A percentile compares a stretch with the other conserved stretches of the same genome.
Conservation (phyloP, 2,113 vertebrate genomes). For the Syrrhaptes paradoxus region DNA sequence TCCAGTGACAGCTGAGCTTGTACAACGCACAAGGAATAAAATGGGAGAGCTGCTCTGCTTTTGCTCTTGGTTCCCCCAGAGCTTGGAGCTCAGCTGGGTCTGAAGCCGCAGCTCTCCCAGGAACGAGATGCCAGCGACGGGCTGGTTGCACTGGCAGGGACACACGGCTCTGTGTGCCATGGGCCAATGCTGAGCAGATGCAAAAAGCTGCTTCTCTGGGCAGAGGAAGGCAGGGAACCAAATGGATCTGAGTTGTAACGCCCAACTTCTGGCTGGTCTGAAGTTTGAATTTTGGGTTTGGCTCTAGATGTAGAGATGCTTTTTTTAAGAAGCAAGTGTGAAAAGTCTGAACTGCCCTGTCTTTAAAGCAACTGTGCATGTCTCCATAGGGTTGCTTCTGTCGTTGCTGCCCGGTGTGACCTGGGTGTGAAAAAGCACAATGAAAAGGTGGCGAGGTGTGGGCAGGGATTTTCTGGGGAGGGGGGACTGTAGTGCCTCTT, state of each 20-base stretch:
- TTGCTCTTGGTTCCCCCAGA: neutral
- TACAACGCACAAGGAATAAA: neutral
- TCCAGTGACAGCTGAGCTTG: neutral
- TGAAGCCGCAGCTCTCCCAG: neutral
- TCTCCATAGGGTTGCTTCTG: neutral
- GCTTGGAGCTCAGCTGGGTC: neutral
- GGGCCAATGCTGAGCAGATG: neutral
- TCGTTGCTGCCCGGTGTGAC: neutral
- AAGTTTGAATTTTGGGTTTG: neutral
- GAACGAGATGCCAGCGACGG: neutral
- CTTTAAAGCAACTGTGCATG: neutral
- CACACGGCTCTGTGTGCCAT: accelerated
- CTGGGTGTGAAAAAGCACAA: neutral
- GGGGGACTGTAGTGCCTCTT: neutral
- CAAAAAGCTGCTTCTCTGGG: neutral
- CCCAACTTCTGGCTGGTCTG: neutral
- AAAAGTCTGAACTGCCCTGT: neutral
- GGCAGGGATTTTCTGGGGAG: neutral
- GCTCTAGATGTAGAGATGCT: neutral
- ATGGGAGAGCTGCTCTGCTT: neutral
- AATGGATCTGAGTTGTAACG: neutral
- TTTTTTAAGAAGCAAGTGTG: neutral
- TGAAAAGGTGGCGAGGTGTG: neutral
- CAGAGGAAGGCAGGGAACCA: neutral
- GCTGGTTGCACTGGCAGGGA: neutral